These are phyloP conservation scores for Pandemis heparana DNA, from an alignment of 2,888 invertebrate species.

Conservation along the genomic window DNA sequence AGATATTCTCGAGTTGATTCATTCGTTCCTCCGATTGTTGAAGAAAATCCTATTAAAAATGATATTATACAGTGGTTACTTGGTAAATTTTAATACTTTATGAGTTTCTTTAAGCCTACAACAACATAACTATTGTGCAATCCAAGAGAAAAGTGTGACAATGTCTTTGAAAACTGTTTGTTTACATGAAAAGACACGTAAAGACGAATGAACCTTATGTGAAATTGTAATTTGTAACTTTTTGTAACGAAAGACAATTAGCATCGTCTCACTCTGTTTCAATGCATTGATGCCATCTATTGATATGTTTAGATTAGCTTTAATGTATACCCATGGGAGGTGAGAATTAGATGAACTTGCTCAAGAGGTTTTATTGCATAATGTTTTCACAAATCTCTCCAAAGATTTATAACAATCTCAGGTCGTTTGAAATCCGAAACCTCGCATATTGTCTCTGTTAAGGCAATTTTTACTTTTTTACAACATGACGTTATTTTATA, in stretches of 20 bases:
- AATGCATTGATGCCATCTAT: slow-evolving; percentile 17
- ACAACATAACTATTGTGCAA: no score
- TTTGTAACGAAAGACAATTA: background rate
- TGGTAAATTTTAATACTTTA: no score
- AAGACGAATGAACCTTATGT: no score
- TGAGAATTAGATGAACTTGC: slow-evolving; percentile 14
- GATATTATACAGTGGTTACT: no score
- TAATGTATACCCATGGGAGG: background rate
- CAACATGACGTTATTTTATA: slow-evolving; percentile 48
- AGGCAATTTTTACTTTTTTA: slow-evolving; percentile 44
- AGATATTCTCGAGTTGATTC: no score
- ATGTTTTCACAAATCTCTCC: background rate
- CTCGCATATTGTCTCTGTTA: slow-evolving; percentile 46
- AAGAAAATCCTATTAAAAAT: no score
- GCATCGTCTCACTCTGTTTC: background rate
- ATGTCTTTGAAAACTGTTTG: no score
- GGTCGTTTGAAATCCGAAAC: slow-evolving; percentile 40
- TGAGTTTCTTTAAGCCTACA: no score
- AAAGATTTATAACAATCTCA: slow-evolving; percentile 4
- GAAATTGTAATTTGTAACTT: background rate
- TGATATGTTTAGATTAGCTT: background rate
- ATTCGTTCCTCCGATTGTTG: no score
- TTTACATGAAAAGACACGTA: no score
- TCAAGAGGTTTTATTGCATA: slow-evolving; percentile 1
- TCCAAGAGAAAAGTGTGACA: no score